A percentile compares a stretch with the other conserved stretches of the same genome.
phyloP scores from a whole-genome alignment of 2,888 invertebrate species.

The Cloeon dipterum region DNA sequence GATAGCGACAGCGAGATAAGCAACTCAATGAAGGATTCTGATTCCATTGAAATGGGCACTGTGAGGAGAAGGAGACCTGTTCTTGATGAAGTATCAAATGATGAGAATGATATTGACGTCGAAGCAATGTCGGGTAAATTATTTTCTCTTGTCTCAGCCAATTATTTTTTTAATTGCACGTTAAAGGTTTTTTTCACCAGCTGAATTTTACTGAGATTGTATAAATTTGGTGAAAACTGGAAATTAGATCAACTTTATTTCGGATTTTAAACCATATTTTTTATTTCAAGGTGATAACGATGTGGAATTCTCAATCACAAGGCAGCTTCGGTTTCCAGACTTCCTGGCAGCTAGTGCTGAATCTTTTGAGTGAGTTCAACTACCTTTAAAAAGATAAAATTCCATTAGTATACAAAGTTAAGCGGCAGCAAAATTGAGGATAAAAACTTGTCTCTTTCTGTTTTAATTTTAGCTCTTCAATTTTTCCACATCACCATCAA shows the following conservation, averaged over 20 bases:
- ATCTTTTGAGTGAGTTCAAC: slow-evolving; percentile 11
- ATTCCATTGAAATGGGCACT: too few relatives aligned
- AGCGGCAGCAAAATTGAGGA: too few relatives aligned
- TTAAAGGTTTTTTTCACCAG: too few relatives aligned
- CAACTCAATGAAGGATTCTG: background rate
- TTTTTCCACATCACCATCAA: background rate
- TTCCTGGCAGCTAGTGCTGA: slow-evolving; percentile 15
- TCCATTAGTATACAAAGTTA: too few relatives aligned
- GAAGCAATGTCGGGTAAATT: slow-evolving; percentile 57
- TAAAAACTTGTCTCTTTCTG: too few relatives aligned
- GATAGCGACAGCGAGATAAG: background rate
- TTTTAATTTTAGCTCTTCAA: too few relatives aligned
- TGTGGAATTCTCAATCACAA: slow-evolving; percentile 23
- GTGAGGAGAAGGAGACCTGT: too few relatives aligned
- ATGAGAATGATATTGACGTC: slow-evolving; percentile 70
- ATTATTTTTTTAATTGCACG: background rate
- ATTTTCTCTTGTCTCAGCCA: too few relatives aligned
- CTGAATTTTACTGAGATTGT: too few relatives aligned
- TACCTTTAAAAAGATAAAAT: background rate
- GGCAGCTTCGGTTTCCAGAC: slow-evolving; percentile 21
- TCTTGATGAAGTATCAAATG: slow-evolving; percentile 44
- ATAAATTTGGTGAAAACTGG: too few relatives aligned
- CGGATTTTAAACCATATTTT: too few relatives aligned
- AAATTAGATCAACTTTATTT: too few relatives aligned
- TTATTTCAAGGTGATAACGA: slow-evolving; percentile 32